phyloP scores from a whole-genome alignment of 2,888 invertebrate genomes.

The Andrena flavipes region DNA sequence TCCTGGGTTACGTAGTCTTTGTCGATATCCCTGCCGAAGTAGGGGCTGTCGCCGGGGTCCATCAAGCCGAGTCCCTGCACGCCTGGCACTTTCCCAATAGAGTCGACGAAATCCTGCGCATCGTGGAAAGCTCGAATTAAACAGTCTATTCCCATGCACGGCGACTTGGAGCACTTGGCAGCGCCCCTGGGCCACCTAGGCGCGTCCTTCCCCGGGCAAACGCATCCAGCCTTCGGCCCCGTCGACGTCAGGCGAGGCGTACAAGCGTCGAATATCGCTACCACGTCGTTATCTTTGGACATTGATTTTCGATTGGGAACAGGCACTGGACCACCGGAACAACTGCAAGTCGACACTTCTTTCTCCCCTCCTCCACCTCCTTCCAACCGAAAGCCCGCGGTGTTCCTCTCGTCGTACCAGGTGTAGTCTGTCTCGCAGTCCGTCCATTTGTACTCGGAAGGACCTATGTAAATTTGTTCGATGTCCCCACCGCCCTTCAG shows the following conservation, averaged over 20 bases:
- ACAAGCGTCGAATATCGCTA: slow-evolving; percentile 35
- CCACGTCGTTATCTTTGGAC: not conserved
- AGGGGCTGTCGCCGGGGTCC: slow-evolving; percentile 80
- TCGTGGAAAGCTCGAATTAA: slow-evolving; percentile 77
- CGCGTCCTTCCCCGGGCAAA: slow-evolving; percentile 61
- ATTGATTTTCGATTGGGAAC: not conserved
- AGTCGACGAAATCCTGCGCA: slow-evolving; percentile 80
- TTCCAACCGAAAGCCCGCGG: slow-evolving; percentile 45
- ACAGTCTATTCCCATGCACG: slow-evolving; percentile 75
- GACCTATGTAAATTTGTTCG: slow-evolving; percentile 41
- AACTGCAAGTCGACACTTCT: slow-evolving; percentile 16
- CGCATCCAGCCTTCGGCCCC: slow-evolving; percentile 31
- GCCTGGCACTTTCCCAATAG: slow-evolving; percentile 78
- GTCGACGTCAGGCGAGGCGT: slow-evolving; percentile 32
- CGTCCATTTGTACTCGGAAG: slow-evolving; percentile 24
- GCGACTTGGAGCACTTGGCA: slow-evolving; percentile 68
- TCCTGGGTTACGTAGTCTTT: slow-evolving; percentile 50
- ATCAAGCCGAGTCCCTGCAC: slow-evolving; percentile 77
- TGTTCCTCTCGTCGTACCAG: slow-evolving; percentile 52
- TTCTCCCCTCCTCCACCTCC: slow-evolving; percentile 65
- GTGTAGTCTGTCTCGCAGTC: slow-evolving; percentile 56
- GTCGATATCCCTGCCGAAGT: slow-evolving; percentile 70
- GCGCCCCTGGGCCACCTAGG: slow-evolving; percentile 32
- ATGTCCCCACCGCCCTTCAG: slow-evolving; percentile 73
- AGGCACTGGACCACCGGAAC: slow-evolving; percentile 26